Evolutionary conservation across 2,797 vertebrate species (phyloP).

Genomic region (Characodon lateralis): DNA sequence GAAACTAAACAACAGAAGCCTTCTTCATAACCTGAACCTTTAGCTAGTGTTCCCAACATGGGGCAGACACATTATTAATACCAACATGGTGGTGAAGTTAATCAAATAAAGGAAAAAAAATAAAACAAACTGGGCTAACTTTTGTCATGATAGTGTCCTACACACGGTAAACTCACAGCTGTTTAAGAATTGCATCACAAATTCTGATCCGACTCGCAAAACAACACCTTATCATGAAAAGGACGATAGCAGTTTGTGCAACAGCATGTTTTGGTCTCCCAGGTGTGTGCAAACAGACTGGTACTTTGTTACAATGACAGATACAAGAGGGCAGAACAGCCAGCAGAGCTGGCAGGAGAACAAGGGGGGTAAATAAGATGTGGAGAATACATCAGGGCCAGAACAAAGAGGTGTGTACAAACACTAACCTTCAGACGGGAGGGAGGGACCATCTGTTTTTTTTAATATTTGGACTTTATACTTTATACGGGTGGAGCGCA

Average conservation of each 20-base stretch:
- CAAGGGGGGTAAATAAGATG: not conserved
- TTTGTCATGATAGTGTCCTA: slow-evolving; percentile 54
- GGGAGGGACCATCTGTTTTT: slow-evolving; percentile 49
- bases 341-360: slow-evolving; percentile 3
- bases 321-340: slow-evolving; percentile 45
- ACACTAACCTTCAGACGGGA: slow-evolving; percentile 68
- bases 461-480: slow-evolving; percentile 61
- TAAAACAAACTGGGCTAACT: slow-evolving; percentile 17
- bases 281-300: slow-evolving; percentile 65
- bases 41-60: slow-evolving; percentile 69
- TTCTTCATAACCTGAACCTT: slow-evolving; percentile 55
- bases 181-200: slow-evolving; percentile 19
- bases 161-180: slow-evolving; percentile 25
- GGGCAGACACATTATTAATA: slow-evolving; percentile 68
- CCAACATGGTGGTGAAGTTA: slow-evolving; percentile 62
- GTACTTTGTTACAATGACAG: slow-evolving; percentile 47
- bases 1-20: slow-evolving; percentile 40
- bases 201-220: slow-evolving; percentile 35
- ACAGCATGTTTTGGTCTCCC: slow-evolving; percentile 65
- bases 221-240: slow-evolving; percentile 49
- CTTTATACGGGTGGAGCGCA: slow-evolving; percentile 42
- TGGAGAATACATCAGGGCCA: slow-evolving; percentile 33
- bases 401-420: slow-evolving; percentile 56
- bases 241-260: slow-evolving; percentile 41
- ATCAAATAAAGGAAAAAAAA: slow-evolving; percentile 40